Base-by-base conservation (phyloP, 2,797 vertebrate genomes). In the Acropternis orthonyx region DNA sequence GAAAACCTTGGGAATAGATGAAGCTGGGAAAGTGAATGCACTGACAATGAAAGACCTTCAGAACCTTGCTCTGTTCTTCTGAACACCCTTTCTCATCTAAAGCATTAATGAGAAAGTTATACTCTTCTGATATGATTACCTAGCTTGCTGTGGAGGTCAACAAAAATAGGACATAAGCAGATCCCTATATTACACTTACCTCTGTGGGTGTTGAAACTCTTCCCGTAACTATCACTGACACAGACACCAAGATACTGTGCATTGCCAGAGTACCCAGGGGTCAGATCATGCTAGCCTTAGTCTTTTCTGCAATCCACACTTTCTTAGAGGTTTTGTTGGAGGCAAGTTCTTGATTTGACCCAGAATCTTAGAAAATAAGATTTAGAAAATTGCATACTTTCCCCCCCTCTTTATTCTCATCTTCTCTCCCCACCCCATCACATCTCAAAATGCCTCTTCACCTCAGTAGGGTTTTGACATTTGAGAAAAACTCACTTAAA, bases 381-480 rank as follows among this genome's bases (percentile, higher is more conserved):
- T 49, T 59, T 78, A 32, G 14, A 78, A 78, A 85, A 56, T 36
- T 39, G 12, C 11, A 34, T 7, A 51, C 10, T 68, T 79, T 74
- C 5, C 0, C 17, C 8, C 9, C 3, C 1, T 36, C 52, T 88
- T 75, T 75, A 46, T 84, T 79, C 90, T 93, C 14, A 41, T 19
- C 6, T 80, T 61, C 39, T 37, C 3, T 4, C 18, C 12, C 24
- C 6, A 22, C 39, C 72, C 76, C 41, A 72, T 80, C 85, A 10
- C 0, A 0, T 79, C 63, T 77, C 67, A 87, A 89, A 92, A 89
- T 74, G 27, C 18, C 65, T 92, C 74, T 93, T 95, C 91, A 78
- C 44, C 76, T 92, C 55, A 52, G 65, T 85, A 58, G 95, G 75
- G 81, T 89, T 95, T 87, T 96, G 90, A 95, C 94, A 95, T 95